These are phyloP conservation scores for Antechinus flavipes DNA, from an alignment of 2,113 vertebrate species.

Conservation along the genomic window DNA sequence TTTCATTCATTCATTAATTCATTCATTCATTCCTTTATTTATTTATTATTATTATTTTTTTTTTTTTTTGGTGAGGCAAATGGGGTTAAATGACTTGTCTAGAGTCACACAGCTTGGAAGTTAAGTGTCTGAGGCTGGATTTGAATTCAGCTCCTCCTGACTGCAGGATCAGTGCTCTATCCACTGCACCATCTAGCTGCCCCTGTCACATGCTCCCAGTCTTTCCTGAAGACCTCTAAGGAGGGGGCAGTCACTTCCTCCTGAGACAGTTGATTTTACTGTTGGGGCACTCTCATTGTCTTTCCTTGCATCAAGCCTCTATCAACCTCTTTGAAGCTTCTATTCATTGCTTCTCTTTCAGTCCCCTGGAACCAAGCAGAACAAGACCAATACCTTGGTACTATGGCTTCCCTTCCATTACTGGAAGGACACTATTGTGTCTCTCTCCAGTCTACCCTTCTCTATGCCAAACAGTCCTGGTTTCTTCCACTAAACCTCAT, in stretches of 20 bases:
- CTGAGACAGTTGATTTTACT: background rate
- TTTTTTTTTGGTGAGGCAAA: too few species aligned
- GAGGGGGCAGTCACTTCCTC: background rate
- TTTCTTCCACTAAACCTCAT: background rate
- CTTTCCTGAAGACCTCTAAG: background rate
- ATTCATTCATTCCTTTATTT: too few species aligned
- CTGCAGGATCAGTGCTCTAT: too few species aligned
- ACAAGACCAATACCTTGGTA: background rate
- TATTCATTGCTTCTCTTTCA: background rate
- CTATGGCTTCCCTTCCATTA: background rate
- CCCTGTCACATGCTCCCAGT: background rate
- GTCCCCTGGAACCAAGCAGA: background rate
- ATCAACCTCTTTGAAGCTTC: background rate
- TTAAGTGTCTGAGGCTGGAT: too few species aligned
- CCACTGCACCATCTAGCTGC: too few species aligned
- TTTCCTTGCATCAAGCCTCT: background rate
- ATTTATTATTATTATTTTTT: too few species aligned
- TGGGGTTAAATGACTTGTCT: too few species aligned
- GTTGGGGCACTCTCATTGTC: background rate
- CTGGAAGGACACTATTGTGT: background rate
- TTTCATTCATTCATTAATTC: too few species aligned
- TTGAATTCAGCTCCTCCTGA: too few species aligned
- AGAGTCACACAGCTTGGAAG: too few species aligned
- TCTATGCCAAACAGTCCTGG: background rate
- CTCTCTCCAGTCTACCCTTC: background rate